These are phyloP conservation scores for Batillaria attramentaria DNA, from an alignment of 1,140 invertebrate species.

Conservation along the genomic window DNA sequence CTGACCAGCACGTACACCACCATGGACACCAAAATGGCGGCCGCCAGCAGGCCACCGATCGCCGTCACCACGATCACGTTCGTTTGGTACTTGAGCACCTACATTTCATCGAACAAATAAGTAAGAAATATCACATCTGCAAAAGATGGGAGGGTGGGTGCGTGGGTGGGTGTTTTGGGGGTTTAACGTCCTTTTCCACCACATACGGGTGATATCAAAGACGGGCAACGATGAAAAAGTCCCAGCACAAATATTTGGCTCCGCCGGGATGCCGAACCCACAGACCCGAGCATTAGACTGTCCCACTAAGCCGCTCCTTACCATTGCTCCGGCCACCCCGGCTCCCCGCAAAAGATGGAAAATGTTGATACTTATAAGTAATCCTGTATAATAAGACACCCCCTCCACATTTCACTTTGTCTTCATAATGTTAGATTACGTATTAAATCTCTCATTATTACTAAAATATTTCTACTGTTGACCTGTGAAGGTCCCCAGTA, in stretches of 20 bases:
- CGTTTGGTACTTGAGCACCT: conserved; percentile 18
- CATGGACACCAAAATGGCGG: not conserved
- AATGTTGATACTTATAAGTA: too few relatives aligned
- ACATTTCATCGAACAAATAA: too few relatives aligned
- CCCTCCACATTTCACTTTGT: too few relatives aligned
- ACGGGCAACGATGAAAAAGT: not conserved
- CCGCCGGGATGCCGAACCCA: not conserved
- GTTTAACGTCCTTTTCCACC: not conserved
- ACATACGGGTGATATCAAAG: not conserved
- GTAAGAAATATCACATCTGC: not conserved
- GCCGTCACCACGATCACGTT: conserved; percentile 27
- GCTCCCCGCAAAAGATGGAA: too few relatives aligned
- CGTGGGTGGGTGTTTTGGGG: not conserved
- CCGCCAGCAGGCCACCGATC: not conserved
- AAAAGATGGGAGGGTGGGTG: not conserved
- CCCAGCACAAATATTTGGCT: not conserved
- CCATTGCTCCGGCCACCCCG: too few relatives aligned
- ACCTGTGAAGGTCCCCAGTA: too few relatives aligned
- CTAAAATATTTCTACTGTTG: too few relatives aligned
- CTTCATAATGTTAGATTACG: too few relatives aligned
- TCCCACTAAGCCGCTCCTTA: too few relatives aligned
- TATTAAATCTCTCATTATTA: too few relatives aligned
- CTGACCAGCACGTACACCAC: not conserved
- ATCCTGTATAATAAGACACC: too few relatives aligned
- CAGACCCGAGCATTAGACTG: too few relatives aligned